Percentiles rank a stretch among this genome's conserved stretches.
These are phyloP conservation scores for Antedon mediterranea DNA, from an alignment of 53 echinoderm and acorn worm genomes.

Conservation along the genomic window DNA sequence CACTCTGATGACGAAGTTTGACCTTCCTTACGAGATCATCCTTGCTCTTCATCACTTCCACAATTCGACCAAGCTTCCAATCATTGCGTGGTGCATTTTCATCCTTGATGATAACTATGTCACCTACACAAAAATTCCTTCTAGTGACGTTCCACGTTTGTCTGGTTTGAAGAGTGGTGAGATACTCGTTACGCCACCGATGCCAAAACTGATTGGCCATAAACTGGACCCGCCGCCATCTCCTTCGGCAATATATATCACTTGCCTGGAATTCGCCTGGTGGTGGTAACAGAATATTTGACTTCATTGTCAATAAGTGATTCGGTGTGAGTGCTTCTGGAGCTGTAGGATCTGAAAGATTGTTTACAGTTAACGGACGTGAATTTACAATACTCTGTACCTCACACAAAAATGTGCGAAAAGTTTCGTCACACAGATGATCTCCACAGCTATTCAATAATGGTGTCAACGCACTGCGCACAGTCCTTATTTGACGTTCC, in stretches of 20 bases:
- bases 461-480: no score
- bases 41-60: not conserved
- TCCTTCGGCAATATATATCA: not conserved
- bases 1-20: not conserved
- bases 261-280: not conserved
- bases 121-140: not conserved
- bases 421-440: not conserved
- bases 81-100: not conserved
- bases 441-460: not conserved
- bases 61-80: not conserved
- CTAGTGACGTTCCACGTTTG: not conserved
- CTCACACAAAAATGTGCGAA: not conserved
- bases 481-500: not conserved
- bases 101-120: not conserved
- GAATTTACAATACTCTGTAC: conserved; percentile 1
- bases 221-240: not conserved
- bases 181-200: not conserved
- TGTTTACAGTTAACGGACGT: not conserved
- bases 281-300: not conserved
- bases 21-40: not conserved
- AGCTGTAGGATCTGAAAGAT: not conserved
- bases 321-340: not conserved
- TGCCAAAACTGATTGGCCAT: not conserved
- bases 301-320: not conserved
- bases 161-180: not conserved